A percentile compares a stretch with the other conserved stretches of the same genome.
phyloP scores from a whole-genome alignment of 2,797 vertebrate genomes.

The Enteromius unitaeniatus region DNA sequence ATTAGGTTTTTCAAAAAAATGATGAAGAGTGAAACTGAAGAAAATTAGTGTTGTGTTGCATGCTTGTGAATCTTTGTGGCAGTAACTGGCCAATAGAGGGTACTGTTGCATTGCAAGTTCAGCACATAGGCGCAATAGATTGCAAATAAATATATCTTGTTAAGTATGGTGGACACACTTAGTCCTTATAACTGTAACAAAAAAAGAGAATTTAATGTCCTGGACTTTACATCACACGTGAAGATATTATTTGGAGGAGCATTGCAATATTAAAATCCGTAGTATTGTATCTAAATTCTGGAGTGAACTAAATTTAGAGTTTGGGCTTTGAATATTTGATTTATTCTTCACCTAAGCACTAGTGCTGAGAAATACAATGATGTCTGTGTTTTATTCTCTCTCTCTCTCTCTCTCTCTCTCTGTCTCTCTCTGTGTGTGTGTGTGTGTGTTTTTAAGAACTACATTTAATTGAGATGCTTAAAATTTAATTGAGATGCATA shows the following conservation, averaged over 20 bases:
- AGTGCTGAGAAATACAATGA: neutral
- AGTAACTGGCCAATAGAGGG: constrained; percentile 76
- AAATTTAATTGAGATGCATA: constrained; percentile 7
- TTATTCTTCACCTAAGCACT: neutral
- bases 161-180: constrained; percentile 23
- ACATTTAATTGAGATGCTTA: constrained; percentile 4
- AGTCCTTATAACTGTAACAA: neutral
- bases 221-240: neutral
- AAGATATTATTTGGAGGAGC: neutral
- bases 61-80: constrained; percentile 61
- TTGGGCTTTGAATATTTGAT: constrained; percentile 20
- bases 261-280: constrained; percentile 5
- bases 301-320: constrained; percentile 10
- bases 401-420: neutral
- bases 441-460: neutral
- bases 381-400: neutral
- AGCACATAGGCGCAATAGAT: constrained; percentile 34
- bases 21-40: neutral
- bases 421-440: neutral
- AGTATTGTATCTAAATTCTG: neutral
- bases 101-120: constrained; percentile 77
- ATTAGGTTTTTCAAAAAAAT: neutral
- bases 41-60: neutral
- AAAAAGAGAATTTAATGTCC: neutral
- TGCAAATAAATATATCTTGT: constrained; percentile 35